Conservation (phyloP, 2,888 invertebrate genomes). For the Adela reaumurella region DNA sequence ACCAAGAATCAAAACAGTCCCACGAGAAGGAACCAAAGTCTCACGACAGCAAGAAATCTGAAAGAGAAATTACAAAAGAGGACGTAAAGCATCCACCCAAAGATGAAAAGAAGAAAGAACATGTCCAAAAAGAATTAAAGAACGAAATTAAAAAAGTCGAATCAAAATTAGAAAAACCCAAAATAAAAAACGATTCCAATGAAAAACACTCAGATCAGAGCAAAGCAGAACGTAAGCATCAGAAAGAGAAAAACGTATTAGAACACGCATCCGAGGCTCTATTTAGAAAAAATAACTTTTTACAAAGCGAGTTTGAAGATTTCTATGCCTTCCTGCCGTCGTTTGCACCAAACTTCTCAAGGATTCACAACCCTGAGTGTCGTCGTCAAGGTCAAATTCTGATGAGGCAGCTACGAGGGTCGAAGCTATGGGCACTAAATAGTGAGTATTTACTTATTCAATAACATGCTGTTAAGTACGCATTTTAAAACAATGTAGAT, state of each 20-base stretch:
- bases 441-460: slow-evolving; percentile 51
- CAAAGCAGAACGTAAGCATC: slow-evolving; percentile 7
- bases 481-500: too few species aligned
- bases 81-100: slow-evolving; percentile 9
- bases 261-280: slow-evolving; percentile 37
- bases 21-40: slow-evolving; percentile 8
- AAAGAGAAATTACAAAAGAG: slow-evolving; percentile 9
- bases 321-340: slow-evolving; percentile 63
- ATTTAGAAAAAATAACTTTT: slow-evolving; percentile 36
- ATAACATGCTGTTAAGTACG: too few species aligned
- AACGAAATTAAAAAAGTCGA: slow-evolving; percentile 19
- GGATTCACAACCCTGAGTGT: slow-evolving; percentile 62
- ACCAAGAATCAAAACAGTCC: slow-evolving; percentile 10
- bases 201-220: slow-evolving; percentile 14
- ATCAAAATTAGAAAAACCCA: slow-evolving; percentile 17
- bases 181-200: slow-evolving; percentile 15
- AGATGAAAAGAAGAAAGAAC: slow-evolving; percentile 8
- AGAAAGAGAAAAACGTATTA: slow-evolving; percentile 20
- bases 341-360: slow-evolving; percentile 65
- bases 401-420: slow-evolving; percentile 62
- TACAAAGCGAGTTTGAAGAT: slow-evolving; percentile 57
- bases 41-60: slow-evolving; percentile 7
- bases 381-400: slow-evolving; percentile 67
- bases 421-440: slow-evolving; percentile 69
- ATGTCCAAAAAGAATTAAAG: slow-evolving; percentile 14